Conservation (phyloP, 1,140 invertebrate genomes). For the Lepidostoma basale region DNA sequence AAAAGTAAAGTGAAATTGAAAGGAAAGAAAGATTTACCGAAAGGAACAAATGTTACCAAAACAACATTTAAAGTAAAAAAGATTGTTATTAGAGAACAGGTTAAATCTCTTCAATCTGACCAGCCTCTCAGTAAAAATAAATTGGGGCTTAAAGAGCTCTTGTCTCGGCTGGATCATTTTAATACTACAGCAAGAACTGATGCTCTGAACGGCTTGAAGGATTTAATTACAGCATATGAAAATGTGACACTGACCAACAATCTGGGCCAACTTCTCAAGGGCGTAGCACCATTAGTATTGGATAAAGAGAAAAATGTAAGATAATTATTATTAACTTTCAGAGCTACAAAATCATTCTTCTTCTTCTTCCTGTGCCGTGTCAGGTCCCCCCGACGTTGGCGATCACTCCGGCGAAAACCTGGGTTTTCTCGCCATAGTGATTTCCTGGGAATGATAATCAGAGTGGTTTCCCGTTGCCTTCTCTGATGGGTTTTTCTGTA, state of each 20-base stretch:
- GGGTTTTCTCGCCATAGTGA: no score
- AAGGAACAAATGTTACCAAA: conserved; percentile 81
- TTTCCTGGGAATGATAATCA: no score
- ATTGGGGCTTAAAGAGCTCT: conserved; percentile 76
- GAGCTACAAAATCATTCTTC: no score
- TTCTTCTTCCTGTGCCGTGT: no score
- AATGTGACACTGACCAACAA: conserved; percentile 55
- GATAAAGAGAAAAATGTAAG: conserved; percentile 71
- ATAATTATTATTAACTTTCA: conserved; percentile 14
- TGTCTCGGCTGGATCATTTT: conserved; percentile 78
- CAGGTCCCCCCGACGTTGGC: no score
- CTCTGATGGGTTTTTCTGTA: no score
- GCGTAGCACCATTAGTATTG: conserved; percentile 69
- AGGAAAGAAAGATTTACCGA: conserved; percentile 68
- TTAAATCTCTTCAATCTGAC: conserved; percentile 63
- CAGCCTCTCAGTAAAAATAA: conserved; percentile 75
- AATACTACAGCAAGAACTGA: conserved; percentile 73
- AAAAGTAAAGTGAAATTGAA: conserved; percentile 81
- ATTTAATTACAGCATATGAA: conserved; percentile 66
- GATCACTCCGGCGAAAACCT: no score
- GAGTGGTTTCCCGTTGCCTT: no score
- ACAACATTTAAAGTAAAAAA: conserved; percentile 87
- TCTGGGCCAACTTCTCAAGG: conserved; percentile 71
- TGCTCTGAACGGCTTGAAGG: conserved; percentile 73
- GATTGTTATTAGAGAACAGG: conserved; percentile 79